Conservation (phyloP, 2,888 invertebrate species). For the Barypeithes pellucidus region DNA sequence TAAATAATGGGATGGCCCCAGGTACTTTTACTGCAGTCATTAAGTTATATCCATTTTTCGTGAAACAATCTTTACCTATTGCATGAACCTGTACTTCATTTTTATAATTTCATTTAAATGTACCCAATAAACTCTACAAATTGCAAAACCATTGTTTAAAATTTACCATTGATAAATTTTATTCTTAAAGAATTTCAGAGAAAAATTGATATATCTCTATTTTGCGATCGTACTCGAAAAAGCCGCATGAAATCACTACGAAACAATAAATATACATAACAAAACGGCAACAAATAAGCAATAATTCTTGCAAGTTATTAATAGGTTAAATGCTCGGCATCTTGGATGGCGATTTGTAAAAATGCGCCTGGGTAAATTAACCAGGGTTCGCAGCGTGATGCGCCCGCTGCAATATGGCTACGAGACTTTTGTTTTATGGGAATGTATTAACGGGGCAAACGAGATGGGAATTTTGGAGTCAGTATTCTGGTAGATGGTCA, state of each 20-base stretch:
- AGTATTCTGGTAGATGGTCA: too few relatives aligned
- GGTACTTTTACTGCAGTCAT: too few relatives aligned
- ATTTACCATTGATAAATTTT: too few relatives aligned
- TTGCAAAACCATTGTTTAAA: too few relatives aligned
- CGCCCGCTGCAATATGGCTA: constrained; percentile 38
- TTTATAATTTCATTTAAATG: too few relatives aligned
- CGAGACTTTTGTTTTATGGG: constrained; percentile 38
- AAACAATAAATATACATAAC: constrained; percentile 19
- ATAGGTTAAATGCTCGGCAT: constrained; percentile 49
- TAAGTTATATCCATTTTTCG: too few relatives aligned
- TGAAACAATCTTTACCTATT: too few relatives aligned
- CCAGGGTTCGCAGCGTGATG: constrained; percentile 55
- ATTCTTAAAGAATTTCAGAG: too few relatives aligned
- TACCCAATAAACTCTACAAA: too few relatives aligned
- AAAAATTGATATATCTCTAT: constrained; percentile 7
- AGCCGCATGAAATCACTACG: constrained; percentile 5
- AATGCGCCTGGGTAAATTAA: constrained; percentile 57
- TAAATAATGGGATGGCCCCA: too few relatives aligned
- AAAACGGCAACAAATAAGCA: constrained; percentile 40
- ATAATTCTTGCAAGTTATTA: constrained; percentile 48
- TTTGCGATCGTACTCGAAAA: constrained; percentile 4
- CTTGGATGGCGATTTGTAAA: constrained; percentile 57
- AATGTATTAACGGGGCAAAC: constrained; percentile 2
- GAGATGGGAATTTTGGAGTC: constrained; percentile 16
- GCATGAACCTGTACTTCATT: too few relatives aligned